Percentiles rank a stretch among this genome's conserved stretches.
phyloP scores from a whole-genome alignment of 2,113 vertebrate genomes.

The Leptobrachium leishanense region DNA sequence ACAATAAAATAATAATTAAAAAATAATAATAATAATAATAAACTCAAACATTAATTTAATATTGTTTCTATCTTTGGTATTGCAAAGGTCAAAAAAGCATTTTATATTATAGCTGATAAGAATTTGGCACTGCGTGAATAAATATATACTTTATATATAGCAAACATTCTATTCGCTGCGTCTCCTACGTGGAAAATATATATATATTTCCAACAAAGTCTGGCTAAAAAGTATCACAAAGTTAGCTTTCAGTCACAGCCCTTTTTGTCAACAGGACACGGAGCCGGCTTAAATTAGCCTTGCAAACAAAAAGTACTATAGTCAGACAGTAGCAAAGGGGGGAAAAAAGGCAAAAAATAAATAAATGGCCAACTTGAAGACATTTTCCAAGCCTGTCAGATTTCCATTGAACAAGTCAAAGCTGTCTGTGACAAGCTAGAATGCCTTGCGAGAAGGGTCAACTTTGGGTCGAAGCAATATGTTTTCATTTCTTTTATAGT shows the following conservation, averaged over 20 bases:
- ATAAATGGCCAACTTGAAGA: slow-evolving; percentile 39
- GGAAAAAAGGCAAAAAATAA: neutral
- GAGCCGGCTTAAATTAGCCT: slow-evolving; percentile 52
- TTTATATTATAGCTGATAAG: too few species aligned
- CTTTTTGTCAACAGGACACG: slow-evolving; percentile 57
- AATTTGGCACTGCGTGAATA: too few species aligned
- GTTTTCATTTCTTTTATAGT: slow-evolving; percentile 49
- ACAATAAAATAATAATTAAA: too few species aligned
- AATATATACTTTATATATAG: too few species aligned
- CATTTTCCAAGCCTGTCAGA: slow-evolving; percentile 50
- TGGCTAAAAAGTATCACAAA: slow-evolving; percentile 43
- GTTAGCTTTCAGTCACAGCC: slow-evolving; percentile 35
- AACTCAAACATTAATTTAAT: too few species aligned
- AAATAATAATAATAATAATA: too few species aligned
- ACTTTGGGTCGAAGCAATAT: slow-evolving; percentile 24
- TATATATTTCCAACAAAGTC: slow-evolving; percentile 6
- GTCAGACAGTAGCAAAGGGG: slow-evolving; percentile 39
- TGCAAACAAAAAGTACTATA: slow-evolving; percentile 50
- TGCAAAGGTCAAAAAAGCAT: too few species aligned
- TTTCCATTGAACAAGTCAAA: slow-evolving; percentile 52
- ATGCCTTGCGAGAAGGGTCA: slow-evolving; percentile 50
- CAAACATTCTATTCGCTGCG: slow-evolving; percentile 1
- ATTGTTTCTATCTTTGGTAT: too few species aligned
- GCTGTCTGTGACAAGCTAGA: slow-evolving; percentile 32
- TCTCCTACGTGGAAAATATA: neutral